Evolutionary conservation across 30 jellyfish, hydroid and myxozoan genomes (phyloP).

Genomic region (Clytia hemisphaerica): DNA sequence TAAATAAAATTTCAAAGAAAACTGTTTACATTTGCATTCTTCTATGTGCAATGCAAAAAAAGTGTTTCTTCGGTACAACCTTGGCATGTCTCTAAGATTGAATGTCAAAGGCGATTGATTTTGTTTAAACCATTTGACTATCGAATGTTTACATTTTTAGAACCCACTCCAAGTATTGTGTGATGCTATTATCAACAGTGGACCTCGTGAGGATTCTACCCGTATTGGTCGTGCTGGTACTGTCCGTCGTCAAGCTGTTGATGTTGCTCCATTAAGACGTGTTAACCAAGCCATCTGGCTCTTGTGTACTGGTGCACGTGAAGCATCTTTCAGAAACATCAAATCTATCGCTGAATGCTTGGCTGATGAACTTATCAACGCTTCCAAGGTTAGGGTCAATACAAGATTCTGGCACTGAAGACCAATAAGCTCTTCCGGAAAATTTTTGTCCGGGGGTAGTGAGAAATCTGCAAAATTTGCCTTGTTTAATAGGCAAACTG

Average conservation of each 20-base stretch:
- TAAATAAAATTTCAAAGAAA: background rate
- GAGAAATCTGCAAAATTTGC: too few species aligned
- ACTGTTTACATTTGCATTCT: background rate
- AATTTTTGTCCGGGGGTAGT: too few species aligned
- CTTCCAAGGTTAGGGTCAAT: constrained; percentile 77
- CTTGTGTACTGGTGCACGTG: constrained; percentile 96
- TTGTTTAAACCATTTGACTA: background rate
- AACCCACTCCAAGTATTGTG: constrained; percentile 88
- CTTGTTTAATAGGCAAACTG: too few species aligned
- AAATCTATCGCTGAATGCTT: constrained; percentile 95
- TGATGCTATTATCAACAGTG: constrained; percentile 93
- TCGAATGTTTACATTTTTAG: constrained; percentile 16
- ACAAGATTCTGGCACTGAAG: too few species aligned
- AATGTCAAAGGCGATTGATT: too few species aligned
- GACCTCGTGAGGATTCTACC: constrained; percentile 98
- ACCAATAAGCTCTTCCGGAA: too few species aligned
- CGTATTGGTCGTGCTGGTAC: constrained; percentile 99
- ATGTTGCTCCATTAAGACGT: constrained; percentile 97
- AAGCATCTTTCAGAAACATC: constrained; percentile 91
- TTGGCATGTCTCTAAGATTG: too few species aligned
- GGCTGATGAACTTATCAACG: constrained; percentile 96
- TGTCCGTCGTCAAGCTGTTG: constrained; percentile 98
- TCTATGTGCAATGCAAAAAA: too few species aligned
- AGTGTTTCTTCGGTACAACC: too few species aligned
- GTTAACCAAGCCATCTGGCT: constrained; percentile 96